Percentiles rank a stretch among this genome's conserved stretches.
Evolutionary conservation across 2,797 vertebrate species (phyloP).

Genomic region (Poliocrania exsul): DNA sequence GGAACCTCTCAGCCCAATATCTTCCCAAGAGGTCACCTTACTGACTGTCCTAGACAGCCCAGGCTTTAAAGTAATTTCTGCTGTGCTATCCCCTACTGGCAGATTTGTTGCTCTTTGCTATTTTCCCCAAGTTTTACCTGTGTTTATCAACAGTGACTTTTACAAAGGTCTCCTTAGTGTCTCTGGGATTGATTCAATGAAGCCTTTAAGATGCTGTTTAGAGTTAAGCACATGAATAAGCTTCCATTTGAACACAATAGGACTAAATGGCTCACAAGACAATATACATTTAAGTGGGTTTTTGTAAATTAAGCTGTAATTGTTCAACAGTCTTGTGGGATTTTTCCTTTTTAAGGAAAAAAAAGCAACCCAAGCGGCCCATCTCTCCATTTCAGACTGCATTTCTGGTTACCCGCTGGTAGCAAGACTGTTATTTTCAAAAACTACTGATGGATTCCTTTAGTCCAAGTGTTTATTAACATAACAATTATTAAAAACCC

Average conservation of each 20-base stretch:
- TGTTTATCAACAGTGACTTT: conserved; percentile 38
- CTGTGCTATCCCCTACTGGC: not conserved
- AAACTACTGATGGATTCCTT: not conserved
- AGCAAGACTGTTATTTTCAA: conserved; percentile 19
- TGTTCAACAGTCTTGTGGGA: conserved; percentile 2
- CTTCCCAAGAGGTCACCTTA: not conserved
- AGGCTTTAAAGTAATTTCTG: not conserved
- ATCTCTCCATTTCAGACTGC: not conserved
- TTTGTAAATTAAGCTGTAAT: conserved; percentile 51
- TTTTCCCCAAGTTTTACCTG: conserved; percentile 1
- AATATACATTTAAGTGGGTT: not conserved
- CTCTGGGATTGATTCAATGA: conserved; percentile 22
- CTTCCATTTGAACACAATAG: conserved; percentile 41
- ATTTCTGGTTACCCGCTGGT: not conserved
- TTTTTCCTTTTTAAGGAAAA: not conserved
- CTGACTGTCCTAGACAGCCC: not conserved
- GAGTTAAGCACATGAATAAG: not conserved
- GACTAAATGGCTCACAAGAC: conserved; percentile 40
- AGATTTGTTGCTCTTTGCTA: not conserved
- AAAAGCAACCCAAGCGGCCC: not conserved
- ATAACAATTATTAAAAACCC: not conserved
- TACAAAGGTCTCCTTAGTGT: conserved; percentile 25
- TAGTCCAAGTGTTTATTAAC: conserved; percentile 35
- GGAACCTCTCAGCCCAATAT: not conserved
- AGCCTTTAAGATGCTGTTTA: not conserved